Conservation (phyloP, 2,888 invertebrate species). For the Agrotis clavis region DNA sequence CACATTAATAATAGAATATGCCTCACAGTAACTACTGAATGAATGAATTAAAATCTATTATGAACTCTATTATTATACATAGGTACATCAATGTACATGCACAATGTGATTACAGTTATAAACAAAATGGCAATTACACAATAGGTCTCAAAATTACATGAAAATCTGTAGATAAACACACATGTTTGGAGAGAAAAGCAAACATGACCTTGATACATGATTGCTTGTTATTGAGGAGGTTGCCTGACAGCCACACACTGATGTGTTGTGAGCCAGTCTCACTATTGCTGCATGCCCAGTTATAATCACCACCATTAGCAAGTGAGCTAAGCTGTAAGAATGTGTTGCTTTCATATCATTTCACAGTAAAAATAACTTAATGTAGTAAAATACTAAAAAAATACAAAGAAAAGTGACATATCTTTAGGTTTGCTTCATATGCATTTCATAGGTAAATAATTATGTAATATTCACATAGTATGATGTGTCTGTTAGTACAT, state of each 20-base stretch:
- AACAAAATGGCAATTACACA: background rate
- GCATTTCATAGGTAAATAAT: too few species aligned
- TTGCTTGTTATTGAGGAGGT: conserved; percentile 42
- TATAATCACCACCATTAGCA: too few species aligned
- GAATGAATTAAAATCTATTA: conserved; percentile 13
- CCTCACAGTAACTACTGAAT: background rate
- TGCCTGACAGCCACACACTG: background rate
- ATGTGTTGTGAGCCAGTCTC: background rate
- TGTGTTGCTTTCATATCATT: background rate
- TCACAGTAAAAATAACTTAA: background rate
- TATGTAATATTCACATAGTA: background rate
- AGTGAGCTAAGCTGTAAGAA: too few species aligned
- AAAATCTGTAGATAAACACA: background rate
- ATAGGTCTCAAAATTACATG: background rate
- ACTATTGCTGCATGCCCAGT: background rate
- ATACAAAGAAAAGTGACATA: background rate
- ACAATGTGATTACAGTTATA: background rate
- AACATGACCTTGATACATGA: conserved; percentile 55
- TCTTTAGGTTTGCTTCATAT: background rate
- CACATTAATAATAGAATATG: background rate
- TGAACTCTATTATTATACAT: background rate
- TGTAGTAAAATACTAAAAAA: background rate
- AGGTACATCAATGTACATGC: background rate
- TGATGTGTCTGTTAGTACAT: too few species aligned
- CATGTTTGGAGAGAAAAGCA: conserved; percentile 31